Percentiles rank a stretch among this genome's conserved stretches.
Conservation (phyloP, 2,888 invertebrate genomes). For the Tinea pellionella region DNA sequence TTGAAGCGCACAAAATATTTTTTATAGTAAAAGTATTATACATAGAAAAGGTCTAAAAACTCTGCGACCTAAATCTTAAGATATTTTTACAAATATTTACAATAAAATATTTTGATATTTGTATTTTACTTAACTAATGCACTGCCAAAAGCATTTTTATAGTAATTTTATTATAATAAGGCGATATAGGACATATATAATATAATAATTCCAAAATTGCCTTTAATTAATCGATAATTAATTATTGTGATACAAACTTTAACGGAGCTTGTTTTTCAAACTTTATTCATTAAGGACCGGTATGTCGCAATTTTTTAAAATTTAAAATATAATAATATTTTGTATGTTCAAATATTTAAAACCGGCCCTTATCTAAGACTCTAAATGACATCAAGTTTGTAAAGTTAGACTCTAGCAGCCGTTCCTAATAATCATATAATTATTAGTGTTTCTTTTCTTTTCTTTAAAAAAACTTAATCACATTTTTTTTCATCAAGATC, state of each 20-base stretch:
- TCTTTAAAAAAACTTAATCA: too few relatives aligned
- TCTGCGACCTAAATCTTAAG: background rate
- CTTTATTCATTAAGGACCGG: background rate
- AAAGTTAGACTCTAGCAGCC: too few relatives aligned
- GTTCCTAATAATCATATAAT: too few relatives aligned
- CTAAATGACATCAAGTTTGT: too few relatives aligned
- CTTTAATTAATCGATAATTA: background rate
- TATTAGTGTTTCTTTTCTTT: too few relatives aligned
- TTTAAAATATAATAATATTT: too few relatives aligned
- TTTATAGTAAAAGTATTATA: background rate
- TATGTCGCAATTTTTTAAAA: too few relatives aligned
- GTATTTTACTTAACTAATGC: background rate
- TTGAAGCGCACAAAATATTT: background rate
- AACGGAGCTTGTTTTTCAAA: background rate
- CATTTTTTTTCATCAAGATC: too few relatives aligned
- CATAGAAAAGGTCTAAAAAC: background rate
- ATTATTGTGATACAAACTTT: background rate
- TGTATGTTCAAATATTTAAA: too few relatives aligned
- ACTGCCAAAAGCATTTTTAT: background rate
- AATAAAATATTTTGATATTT: background rate
- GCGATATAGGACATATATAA: constrained; percentile 13
- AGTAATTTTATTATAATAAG: constrained; percentile 1
- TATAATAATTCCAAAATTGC: constrained; percentile 1
- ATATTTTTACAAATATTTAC: background rate
- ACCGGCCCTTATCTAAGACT: too few relatives aligned